Evolutionary conservation across 2,888 invertebrate species (phyloP), one percentile per base, ranked within the genome.

Genomic region (Drosophila dives): DNA sequence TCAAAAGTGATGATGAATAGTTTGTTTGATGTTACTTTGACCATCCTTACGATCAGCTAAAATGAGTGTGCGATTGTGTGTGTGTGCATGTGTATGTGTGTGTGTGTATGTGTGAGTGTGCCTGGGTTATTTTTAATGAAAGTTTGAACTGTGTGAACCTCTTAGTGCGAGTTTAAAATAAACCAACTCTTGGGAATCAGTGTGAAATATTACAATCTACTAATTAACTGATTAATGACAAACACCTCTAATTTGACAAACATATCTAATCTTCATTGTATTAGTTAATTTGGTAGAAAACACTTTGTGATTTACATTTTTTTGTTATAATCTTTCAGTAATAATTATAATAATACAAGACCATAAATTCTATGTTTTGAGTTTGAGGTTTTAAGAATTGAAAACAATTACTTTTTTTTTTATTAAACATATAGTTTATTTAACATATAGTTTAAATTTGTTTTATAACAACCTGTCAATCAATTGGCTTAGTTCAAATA

Each of bases 1-100:
- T 90, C 87, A 90, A 86, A 80, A 75, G 70, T 79, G 86, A 90
- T 90, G 87, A 87, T 87, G 90, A 84, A 87, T 87, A 89, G 87
- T 90, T 90, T 87, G 90, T 90, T 90, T 87, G 89, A 81, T 90
- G 89, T 86, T 86, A 86, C 88, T 86, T 83, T 86, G 88, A 90
- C 86, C 90, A 77, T 81, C 72, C 71, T 72, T 79, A 75, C 86
- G 86, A 90, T 86, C 90, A 88, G 88, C 88, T 75, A 77, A 83
- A 86, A 59, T 86, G 42, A 42, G 36, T 62, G 40, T 62, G n/a
- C 20, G 23, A 32, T n/a, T 42, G 45, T 42, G 58, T 36, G 48
- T 51, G 49, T 40, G 17, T 51, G 42, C 26, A 20, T 50, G 26
- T 56, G 59, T 51, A 26, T 40, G 51, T 38, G 38, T 29, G 23